Percentiles rank a stretch among this genome's conserved stretches.
Evolutionary conservation across 2,888 invertebrate genomes (phyloP).

Genomic region (Leptopilina drosophilae): DNA sequence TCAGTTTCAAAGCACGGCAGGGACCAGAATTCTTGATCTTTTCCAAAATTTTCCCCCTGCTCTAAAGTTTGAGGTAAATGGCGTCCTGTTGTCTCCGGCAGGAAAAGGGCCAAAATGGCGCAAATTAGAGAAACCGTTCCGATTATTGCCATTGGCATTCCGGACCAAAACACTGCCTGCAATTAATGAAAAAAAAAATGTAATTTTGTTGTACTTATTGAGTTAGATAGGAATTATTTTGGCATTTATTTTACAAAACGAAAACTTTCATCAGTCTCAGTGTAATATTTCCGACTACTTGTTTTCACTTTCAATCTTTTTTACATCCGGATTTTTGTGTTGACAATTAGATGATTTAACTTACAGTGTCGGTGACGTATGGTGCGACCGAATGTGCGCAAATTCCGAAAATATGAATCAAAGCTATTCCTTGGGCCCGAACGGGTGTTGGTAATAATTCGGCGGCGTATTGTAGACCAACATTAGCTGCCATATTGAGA

Average conservation of each 20-base stretch:
- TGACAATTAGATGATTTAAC: slow-evolving; percentile 66
- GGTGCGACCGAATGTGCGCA: slow-evolving; percentile 89
- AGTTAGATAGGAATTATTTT: background rate
- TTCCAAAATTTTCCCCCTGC: slow-evolving; percentile 91
- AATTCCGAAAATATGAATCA: slow-evolving; percentile 93
- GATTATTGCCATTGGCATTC: slow-evolving; percentile 86
- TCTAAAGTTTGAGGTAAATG: slow-evolving; percentile 91
- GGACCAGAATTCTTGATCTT: slow-evolving; percentile 87
- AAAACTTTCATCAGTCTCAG: background rate
- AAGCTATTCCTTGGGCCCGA: slow-evolving; percentile 89
- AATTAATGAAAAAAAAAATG: slow-evolving; percentile 43
- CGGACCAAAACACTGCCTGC: slow-evolving; percentile 68
- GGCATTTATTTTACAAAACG: too few species aligned
- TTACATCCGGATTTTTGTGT: too few species aligned
- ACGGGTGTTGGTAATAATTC: slow-evolving; percentile 92
- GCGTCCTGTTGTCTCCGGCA: slow-evolving; percentile 91
- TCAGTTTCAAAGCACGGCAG: slow-evolving; percentile 79
- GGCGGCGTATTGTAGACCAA: slow-evolving; percentile 92
- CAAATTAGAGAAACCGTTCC: slow-evolving; percentile 85
- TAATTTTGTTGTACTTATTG: too few species aligned
- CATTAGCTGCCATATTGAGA: slow-evolving; percentile 93
- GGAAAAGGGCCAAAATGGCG: slow-evolving; percentile 85
- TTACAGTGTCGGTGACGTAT: slow-evolving; percentile 89
- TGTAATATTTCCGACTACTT: too few species aligned
- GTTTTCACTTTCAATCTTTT: too few species aligned